Conservation (phyloP, 2,113 vertebrate genomes). For the Hirundichthys speculiger region DNA sequence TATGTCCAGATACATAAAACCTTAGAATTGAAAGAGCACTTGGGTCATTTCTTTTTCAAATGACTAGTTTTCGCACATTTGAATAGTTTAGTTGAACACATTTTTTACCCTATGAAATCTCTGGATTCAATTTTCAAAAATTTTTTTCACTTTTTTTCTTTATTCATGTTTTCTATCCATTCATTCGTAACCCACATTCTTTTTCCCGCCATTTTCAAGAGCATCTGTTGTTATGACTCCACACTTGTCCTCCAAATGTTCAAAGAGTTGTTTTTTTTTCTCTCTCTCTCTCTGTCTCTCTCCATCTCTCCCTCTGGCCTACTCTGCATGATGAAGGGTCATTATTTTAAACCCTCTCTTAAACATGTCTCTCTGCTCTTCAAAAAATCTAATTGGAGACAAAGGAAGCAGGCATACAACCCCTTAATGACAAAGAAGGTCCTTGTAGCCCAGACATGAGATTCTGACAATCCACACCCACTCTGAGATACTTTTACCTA, state of each 20-base stretch:
- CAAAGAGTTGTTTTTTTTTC: conserved; percentile 48
- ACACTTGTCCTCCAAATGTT: conserved; percentile 64
- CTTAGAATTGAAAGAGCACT: too few relatives aligned
- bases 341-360: conserved; percentile 81
- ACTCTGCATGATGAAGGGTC: conserved; percentile 75
- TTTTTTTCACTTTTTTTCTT: background rate
- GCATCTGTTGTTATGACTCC: conserved; percentile 67
- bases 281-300: conserved; percentile 71
- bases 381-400: conserved; percentile 83
- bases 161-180: conserved; percentile 16
- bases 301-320: conserved; percentile 63
- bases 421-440: conserved; percentile 78
- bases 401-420: conserved; percentile 73
- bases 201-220: conserved; percentile 31
- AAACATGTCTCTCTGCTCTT: conserved; percentile 73
- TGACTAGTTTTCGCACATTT: too few relatives aligned
- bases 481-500: conserved; percentile 35
- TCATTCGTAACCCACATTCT: conserved; percentile 5
- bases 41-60: too few relatives aligned
- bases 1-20: too few relatives aligned
- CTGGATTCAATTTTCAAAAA: conserved; percentile 8
- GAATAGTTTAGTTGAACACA: too few relatives aligned
- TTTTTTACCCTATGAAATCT: too few relatives aligned
- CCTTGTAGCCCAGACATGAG: conserved; percentile 56
- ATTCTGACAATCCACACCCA: conserved; percentile 53